Conservation (phyloP, 1,140 invertebrate species). For the Listronotus bonariensis region DNA sequence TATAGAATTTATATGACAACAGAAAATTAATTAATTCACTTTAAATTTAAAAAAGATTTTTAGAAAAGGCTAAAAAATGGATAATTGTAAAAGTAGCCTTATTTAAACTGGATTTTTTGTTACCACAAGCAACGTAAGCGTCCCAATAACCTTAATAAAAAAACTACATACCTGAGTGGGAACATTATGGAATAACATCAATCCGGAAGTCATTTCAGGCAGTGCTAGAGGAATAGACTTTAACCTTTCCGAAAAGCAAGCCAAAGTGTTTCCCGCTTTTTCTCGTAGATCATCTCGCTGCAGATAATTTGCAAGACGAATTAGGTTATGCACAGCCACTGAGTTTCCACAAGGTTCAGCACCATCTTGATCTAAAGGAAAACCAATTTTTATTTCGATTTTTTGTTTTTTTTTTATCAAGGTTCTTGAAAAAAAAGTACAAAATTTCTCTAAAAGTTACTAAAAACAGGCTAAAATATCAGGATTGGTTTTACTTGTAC, state of each 20-base stretch:
- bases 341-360: conserved; percentile 93
- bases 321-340: conserved; percentile 81
- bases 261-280: conserved; percentile 64
- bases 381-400: background rate
- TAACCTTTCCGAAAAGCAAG: conserved; percentile 60
- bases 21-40: too few relatives aligned
- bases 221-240: conserved; percentile 66
- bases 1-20: too few relatives aligned
- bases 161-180: conserved; percentile 65
- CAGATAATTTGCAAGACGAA: conserved; percentile 72
- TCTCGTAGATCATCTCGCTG: conserved; percentile 61
- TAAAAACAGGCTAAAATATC: too few relatives aligned
- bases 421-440: background rate
- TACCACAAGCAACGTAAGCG: too few relatives aligned
- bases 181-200: conserved; percentile 70
- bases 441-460: background rate
- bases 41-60: too few relatives aligned
- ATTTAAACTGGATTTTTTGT: too few relatives aligned
- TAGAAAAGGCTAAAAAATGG: too few relatives aligned
- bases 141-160: background rate
- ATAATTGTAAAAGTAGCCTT: too few relatives aligned
- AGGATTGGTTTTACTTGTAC: too few relatives aligned
- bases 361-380: conserved; percentile 82
- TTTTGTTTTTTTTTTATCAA: background rate
- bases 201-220: conserved; percentile 78